Evolutionary conservation across 2,888 invertebrate species (phyloP), one percentile per base, ranked within the genome.

Genomic region (Epirrhoe alternata): DNA sequence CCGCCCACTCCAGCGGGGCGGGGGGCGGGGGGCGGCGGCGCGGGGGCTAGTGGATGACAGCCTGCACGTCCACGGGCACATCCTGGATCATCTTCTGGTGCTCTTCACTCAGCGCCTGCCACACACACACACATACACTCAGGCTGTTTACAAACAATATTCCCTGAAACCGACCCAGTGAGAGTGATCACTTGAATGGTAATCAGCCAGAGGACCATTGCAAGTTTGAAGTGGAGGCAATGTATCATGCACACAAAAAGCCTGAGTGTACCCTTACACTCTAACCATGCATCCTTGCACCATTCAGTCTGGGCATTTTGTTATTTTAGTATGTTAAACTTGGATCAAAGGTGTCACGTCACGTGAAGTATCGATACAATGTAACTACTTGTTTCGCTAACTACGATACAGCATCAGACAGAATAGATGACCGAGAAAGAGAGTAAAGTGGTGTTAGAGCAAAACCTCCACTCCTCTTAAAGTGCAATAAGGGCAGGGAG

Each of bases 101-200:
- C 81, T 97, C 96, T 83, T 95, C 95, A 94, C 97, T 97, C 89
- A 97, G 95, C 86, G 96, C 97, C 97, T 97, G 87, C 72, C 80
- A 77, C 80, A 80, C 82, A 78, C 76, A 74, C 79, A 78, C 77
- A 67, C 72, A 66, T 70, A 70, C 87, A 76, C 76, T 74, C 73
- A 72, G 72, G 67, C 75, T 33, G 42, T 5, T 17, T 12, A 14
- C 14, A 59, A 16, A 47, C 47, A 47, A 4, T 8, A 31, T 17
- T 53, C 38, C 35, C 17, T 51, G 57, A 64, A 49, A 52, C n/a
- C 68, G 60, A 55, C 14, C 14, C 5, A 14, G 16, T 14, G 47
- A 14, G 1, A 16, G 45, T 14, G 14, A 6, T 1, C 47, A 7
- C 6, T 42, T 12, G 4, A 12, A 42, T 12, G 12, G 38, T 38